Percentiles rank a stretch among this genome's conserved stretches.
These are phyloP conservation scores for Lutjanus argentimaculatus DNA, from an alignment of 2,797 vertebrate species.

Conservation along the genomic window DNA sequence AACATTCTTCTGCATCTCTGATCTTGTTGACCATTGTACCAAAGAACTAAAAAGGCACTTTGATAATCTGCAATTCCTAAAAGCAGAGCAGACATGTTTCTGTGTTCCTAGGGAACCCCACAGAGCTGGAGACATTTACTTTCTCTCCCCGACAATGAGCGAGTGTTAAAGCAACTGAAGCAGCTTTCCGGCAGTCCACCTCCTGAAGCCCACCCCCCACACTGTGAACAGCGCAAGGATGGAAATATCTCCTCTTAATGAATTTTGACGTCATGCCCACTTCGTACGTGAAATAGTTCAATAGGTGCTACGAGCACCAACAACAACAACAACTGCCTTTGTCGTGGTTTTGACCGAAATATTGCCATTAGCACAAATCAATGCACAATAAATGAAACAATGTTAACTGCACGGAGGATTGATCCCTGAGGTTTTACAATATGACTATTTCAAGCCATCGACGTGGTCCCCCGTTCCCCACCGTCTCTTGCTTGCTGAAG, in stretches of 20 bases:
- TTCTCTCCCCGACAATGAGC: slow-evolving; percentile 3
- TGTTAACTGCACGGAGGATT: neutral
- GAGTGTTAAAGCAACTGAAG: slow-evolving; percentile 26
- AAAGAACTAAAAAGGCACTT: slow-evolving; percentile 21
- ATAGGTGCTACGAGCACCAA: neutral
- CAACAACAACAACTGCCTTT: neutral
- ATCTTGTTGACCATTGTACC: slow-evolving; percentile 4
- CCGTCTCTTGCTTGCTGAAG: slow-evolving; percentile 46
- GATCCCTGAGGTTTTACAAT: slow-evolving; percentile 1
- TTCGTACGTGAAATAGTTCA: neutral
- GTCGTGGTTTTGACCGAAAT: neutral
- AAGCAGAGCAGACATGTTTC: slow-evolving; percentile 27
- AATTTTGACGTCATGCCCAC: neutral
- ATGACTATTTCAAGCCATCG: slow-evolving; percentile 34
- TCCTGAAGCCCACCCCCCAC: neutral
- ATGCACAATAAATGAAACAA: slow-evolving; percentile 4
- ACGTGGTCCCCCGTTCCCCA: slow-evolving; percentile 25
- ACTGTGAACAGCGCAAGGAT: neutral
- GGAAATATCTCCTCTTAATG: neutral
- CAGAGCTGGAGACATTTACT: slow-evolving; percentile 16
- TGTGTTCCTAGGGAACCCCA: slow-evolving; percentile 26
- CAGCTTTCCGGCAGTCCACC: slow-evolving; percentile 3
- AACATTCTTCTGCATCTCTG: slow-evolving; percentile 12
- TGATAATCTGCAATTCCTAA: slow-evolving; percentile 24
- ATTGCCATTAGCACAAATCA: neutral